phyloP scores from a whole-genome alignment of 2,113 vertebrate species.

The Petrocephalus microphthalmus region DNA sequence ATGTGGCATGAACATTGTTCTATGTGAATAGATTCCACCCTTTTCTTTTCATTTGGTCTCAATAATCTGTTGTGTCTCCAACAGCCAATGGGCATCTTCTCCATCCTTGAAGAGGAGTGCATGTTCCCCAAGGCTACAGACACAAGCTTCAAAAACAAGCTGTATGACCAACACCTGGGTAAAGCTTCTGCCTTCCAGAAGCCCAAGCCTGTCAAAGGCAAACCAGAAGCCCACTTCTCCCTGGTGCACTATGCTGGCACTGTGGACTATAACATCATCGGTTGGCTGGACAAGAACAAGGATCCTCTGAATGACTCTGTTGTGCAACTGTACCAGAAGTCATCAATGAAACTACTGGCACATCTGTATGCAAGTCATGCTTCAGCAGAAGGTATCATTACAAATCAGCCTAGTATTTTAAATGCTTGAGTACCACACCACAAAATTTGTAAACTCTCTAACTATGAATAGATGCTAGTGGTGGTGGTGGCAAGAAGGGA shows the following conservation, averaged over 20 bases:
- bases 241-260: too few species aligned
- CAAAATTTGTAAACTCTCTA: not conserved
- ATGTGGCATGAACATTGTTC: too few species aligned
- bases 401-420: not conserved
- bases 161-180: not conserved
- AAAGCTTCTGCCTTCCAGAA: too few species aligned
- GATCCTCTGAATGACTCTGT: not conserved
- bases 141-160: conserved; percentile 34
- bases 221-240: too few species aligned
- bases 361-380: not conserved
- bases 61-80: not conserved
- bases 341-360: not conserved
- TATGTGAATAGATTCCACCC: too few species aligned
- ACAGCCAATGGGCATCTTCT: conserved; percentile 47
- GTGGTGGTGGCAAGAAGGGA: conserved; percentile 65
- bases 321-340: not conserved
- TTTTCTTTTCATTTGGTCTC: not conserved
- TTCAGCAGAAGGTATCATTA: not conserved
- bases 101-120: conserved; percentile 43
- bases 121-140: conserved; percentile 43
- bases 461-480: conserved; percentile 42
- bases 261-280: too few species aligned
- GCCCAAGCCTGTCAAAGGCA: too few species aligned
- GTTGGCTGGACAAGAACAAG: too few species aligned
- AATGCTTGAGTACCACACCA: not conserved